Conservation (phyloP, 2,797 vertebrate species). For the Macroramphosus scolopax region DNA sequence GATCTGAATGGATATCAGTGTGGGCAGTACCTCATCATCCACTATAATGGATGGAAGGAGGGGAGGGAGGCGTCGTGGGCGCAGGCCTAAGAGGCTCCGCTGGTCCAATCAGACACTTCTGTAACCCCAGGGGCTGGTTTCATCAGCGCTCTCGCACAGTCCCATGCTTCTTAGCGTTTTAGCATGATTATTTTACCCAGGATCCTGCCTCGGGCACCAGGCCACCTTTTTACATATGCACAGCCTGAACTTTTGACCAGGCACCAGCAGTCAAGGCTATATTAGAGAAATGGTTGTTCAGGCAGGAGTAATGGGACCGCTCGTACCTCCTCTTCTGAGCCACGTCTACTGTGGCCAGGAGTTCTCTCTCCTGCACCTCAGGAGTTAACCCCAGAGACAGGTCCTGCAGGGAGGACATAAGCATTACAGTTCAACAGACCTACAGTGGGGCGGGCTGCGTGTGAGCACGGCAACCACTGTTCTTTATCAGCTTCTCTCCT, state of each 20-base stretch:
- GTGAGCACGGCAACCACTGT: too few relatives aligned
- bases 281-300: conserved; percentile 82
- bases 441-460: conserved; percentile 8
- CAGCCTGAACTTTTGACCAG: conserved; percentile 99
- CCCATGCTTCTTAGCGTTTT: conserved; percentile 74
- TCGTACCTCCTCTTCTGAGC: conserved; percentile 85
- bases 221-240: conserved; percentile 99
- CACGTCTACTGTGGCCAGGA: conserved; percentile 63
- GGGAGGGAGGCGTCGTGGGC: conserved; percentile 44
- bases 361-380: conserved; percentile 38
- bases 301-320: conserved; percentile 80
- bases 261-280: conserved; percentile 85
- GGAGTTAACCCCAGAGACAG: conserved; percentile 55
- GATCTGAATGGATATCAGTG: conserved; percentile 56
- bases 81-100: conserved; percentile 52
- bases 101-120: conserved; percentile 68
- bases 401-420: conserved; percentile 35
- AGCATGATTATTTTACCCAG: conserved; percentile 91
- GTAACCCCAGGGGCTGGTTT: conserved; percentile 59
- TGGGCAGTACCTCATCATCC: conserved; percentile 50
- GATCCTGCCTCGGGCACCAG: conserved; percentile 94
- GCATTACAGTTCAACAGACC: conserved; percentile 65
- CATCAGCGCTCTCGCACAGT: conserved; percentile 55
- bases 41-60: conserved; percentile 43
- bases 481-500: conserved; percentile 49